Conservation (phyloP, 2,113 vertebrate species). For the Ophiodon elongatus region DNA sequence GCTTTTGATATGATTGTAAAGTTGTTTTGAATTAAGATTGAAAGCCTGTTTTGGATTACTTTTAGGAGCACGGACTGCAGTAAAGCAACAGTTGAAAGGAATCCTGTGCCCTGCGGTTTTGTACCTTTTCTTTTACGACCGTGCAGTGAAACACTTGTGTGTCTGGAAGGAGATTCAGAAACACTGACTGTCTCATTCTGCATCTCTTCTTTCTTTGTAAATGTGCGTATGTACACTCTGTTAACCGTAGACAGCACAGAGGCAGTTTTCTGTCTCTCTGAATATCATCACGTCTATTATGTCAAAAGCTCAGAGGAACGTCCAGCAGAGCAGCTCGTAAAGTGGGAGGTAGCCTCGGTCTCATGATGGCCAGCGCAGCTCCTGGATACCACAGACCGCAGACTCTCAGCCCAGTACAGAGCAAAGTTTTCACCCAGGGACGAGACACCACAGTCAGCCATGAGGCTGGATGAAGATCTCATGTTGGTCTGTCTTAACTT, state of each 20-base stretch:
- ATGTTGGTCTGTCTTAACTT: slow-evolving; percentile 19
- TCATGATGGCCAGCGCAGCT: slow-evolving; percentile 49
- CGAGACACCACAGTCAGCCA: slow-evolving; percentile 49
- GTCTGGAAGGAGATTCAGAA: slow-evolving; percentile 30
- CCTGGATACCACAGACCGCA: slow-evolving; percentile 66
- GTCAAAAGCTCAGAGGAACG: slow-evolving; percentile 30
- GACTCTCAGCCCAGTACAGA: slow-evolving; percentile 58
- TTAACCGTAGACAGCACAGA: slow-evolving; percentile 14
- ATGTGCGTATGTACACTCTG: slow-evolving; percentile 5
- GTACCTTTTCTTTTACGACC: slow-evolving; percentile 47
- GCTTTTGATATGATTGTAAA: slow-evolving; percentile 44
- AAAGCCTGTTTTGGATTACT: slow-evolving; percentile 55
- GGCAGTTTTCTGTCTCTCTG: slow-evolving; percentile 20
- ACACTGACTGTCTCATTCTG: not conserved
- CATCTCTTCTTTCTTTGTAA: not conserved
- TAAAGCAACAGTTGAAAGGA: slow-evolving; percentile 59
- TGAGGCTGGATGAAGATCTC: slow-evolving; percentile 39
- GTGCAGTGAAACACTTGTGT: slow-evolving; percentile 36
- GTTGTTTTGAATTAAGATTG: slow-evolving; percentile 50
- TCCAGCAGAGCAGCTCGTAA: slow-evolving; percentile 45
- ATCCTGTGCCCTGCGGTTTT: slow-evolving; percentile 50
- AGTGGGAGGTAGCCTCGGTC: slow-evolving; percentile 43
- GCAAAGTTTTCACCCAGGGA: slow-evolving; percentile 45
- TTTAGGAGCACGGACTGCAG: slow-evolving; percentile 19
- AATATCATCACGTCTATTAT: slow-evolving; percentile 40